Evolutionary conservation across 2,113 vertebrate species (phyloP).

Genomic region (Lipotes vexillifer): DNA sequence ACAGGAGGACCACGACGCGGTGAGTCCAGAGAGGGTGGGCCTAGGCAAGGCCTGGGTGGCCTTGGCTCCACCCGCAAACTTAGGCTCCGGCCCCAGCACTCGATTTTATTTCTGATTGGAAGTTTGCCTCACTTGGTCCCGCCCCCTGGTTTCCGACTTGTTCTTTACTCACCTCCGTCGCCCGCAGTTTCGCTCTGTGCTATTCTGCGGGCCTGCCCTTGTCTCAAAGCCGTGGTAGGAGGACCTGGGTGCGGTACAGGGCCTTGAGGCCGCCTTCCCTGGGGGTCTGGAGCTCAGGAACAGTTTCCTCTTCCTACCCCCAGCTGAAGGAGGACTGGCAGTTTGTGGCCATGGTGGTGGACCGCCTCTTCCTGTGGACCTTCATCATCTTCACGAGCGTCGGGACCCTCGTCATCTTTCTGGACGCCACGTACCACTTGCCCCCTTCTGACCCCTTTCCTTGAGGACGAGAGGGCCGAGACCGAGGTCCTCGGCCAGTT

Average conservation of each 20-base stretch:
- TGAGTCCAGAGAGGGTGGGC: constrained; percentile 67
- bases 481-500: neutral
- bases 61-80: neutral
- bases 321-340: constrained; percentile 94
- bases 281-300: neutral
- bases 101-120: constrained; percentile 13
- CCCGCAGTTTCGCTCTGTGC: too few species aligned
- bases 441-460: constrained; percentile 88
- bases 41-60: neutral
- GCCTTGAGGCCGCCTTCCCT: neutral
- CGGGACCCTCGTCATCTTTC: constrained; percentile 90
- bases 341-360: constrained; percentile 90
- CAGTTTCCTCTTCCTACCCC: neutral
- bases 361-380: constrained; percentile 91
- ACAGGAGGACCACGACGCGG: constrained; percentile 87
- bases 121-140: neutral
- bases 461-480: constrained; percentile 60
- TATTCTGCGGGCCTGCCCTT: neutral
- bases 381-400: constrained; percentile 91
- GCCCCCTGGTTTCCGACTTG: neutral
- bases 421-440: constrained; percentile 91
- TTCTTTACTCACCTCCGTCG: too few species aligned
- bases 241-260: neutral
- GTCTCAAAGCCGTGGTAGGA: neutral
- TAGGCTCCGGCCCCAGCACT: neutral